These are phyloP conservation scores for Anneissia japonica DNA, from an alignment of 35 echinoderm and acorn worm genomes.

Conservation along the genomic window DNA sequence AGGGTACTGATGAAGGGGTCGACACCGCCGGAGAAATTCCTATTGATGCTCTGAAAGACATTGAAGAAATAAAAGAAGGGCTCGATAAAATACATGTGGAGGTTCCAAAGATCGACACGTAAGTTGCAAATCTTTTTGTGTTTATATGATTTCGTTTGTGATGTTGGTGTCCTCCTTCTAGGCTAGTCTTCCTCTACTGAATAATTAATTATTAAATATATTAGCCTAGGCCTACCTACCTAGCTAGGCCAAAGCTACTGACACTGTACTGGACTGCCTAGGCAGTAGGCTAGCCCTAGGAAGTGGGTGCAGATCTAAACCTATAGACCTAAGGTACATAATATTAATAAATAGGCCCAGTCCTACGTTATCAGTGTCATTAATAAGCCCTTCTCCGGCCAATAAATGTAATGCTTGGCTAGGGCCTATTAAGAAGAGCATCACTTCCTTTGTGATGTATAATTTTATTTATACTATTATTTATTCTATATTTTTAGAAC, in stretches of 20 bases:
- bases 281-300: too few species aligned
- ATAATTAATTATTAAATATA: too few species aligned
- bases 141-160: background rate
- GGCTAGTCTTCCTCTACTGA: too few species aligned
- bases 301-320: too few species aligned
- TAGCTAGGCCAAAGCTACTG: too few species aligned
- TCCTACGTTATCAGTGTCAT: background rate
- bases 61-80: conserved; percentile 67
- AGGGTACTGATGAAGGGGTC: conserved; percentile 25
- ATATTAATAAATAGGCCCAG: background rate
- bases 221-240: background rate
- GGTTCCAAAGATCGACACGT: conserved; percentile 66
- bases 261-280: too few species aligned
- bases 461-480: background rate
- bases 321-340: background rate
- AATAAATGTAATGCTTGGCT: background rate
- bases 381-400: background rate
- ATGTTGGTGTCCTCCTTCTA: background rate
- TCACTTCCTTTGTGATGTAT: background rate
- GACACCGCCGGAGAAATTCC: conserved; percentile 35
- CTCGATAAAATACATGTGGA: conserved; percentile 68
- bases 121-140: background rate
- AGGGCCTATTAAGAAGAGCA: background rate
- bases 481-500: background rate
- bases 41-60: conserved; percentile 55